A percentile compares a stretch with the other conserved stretches of the same genome.
These are phyloP conservation scores for Sinosuthora webbiana DNA, from an alignment of 2,113 vertebrate species.

Conservation along the genomic window DNA sequence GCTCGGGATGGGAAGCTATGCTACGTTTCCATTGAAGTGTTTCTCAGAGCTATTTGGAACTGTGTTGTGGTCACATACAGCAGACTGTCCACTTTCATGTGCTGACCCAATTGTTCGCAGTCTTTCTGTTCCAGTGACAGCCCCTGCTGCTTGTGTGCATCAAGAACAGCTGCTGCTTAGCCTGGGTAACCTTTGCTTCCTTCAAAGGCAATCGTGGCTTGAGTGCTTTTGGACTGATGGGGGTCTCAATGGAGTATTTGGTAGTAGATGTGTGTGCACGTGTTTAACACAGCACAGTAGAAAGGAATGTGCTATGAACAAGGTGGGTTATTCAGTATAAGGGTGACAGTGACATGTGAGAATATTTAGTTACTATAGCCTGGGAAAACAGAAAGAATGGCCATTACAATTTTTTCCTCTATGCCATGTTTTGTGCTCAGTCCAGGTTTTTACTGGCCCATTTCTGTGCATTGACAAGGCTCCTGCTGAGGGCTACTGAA, in stretches of 20 bases:
- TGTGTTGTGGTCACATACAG: background rate
- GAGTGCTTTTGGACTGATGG: background rate
- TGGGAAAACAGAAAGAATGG: background rate
- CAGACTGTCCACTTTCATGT: background rate
- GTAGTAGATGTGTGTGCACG: background rate
- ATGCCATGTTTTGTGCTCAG: background rate
- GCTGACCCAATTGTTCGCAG: background rate
- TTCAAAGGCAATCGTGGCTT: background rate
- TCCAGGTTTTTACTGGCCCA: background rate
- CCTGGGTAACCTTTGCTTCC: background rate
- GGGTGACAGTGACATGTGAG: background rate
- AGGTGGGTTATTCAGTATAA: background rate
- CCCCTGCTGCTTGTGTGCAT: background rate
- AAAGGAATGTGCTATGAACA: background rate
- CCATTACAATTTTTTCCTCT: background rate
- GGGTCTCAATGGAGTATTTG: background rate
- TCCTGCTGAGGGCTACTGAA: background rate
- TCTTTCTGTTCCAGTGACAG: background rate
- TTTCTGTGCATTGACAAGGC: background rate
- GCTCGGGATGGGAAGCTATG: background rate
- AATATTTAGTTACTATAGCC: background rate
- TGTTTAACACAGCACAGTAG: background rate
- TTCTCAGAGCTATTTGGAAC: background rate
- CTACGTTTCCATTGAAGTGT: fast-evolving
- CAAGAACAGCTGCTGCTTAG: background rate